Evolutionary conservation across 1,140 invertebrate species (phyloP), one percentile per base, ranked within the genome.

Genomic region (Habropoda laboriosa): DNA sequence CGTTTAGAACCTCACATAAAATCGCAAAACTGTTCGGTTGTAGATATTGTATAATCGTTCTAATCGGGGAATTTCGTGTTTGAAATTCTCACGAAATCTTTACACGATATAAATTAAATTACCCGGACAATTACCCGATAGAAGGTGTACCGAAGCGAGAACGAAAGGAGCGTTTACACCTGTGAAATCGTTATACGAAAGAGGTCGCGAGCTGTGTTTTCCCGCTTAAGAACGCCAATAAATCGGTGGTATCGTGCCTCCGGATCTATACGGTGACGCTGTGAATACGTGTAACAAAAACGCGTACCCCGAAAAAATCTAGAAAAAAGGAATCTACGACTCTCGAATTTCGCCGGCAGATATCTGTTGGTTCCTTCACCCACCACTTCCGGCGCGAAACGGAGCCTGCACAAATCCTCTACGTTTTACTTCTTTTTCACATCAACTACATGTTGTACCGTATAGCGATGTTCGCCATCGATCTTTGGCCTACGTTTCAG

Each of bases 271-370:
- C 49, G 45, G 24, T 57, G 78, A 38, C 45, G 77, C 32, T 18
- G n/a, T 5, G 58, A 32, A 66, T n/a, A 30, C 47, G 49, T 58
- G 27, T 49, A 21, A 67, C 38, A 42, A n/a, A 42, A 38, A 21
- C n/a, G 53, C 27, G 64, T n/a, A 47, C 30, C n/a, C n/a, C 55
- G 42, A 51, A 66, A 45, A 63, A 61, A 38, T 58, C 75, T 61
- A 70, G 63, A 64, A 49, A 64, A 53, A 40, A 32, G 71, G 72
- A 63, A 63, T 73, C 75, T 32, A 53, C 78, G 61, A 64, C 72
- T 83, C 67, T 86, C 85, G 64, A 79, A 83, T 87, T 88, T 85
- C 83, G 64, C 64, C 38, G 32, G 24, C 42, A 49, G 58, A 82
- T 80, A 35, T 60, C 67, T 57, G 30, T 32, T n/a, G 64, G 27